These are phyloP conservation scores for Chaetophractus vellerosus DNA, from an alignment of 2,797 vertebrate genomes.

Conservation along the genomic window DNA sequence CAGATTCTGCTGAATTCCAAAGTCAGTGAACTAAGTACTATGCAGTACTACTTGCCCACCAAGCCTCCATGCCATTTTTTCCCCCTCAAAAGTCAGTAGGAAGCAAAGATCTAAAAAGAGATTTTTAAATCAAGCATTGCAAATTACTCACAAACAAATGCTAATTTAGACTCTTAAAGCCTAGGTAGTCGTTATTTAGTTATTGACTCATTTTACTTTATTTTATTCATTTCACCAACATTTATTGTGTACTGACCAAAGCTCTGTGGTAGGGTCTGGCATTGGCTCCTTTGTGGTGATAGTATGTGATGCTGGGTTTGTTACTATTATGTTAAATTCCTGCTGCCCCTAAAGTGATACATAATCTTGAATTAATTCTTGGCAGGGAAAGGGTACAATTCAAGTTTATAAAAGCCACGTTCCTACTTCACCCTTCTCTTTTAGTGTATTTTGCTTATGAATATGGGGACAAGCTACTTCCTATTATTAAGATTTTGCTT, in stretches of 20 bases:
- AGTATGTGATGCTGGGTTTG: background rate
- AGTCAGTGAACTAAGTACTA: background rate
- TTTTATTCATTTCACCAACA: background rate
- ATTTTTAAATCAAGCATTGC: background rate
- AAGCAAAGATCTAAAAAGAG: conserved; percentile 29
- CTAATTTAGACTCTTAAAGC: background rate
- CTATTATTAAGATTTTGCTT: background rate
- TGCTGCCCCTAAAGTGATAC: background rate
- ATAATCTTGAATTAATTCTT: conserved; percentile 26
- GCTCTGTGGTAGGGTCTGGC: background rate
- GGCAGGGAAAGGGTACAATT: background rate
- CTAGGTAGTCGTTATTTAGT: background rate
- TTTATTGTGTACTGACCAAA: background rate
- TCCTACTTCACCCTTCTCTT: background rate
- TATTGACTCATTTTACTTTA: background rate
- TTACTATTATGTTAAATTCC: background rate
- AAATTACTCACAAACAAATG: background rate
- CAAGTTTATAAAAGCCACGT: background rate
- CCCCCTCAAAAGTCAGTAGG: background rate
- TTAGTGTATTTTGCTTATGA: background rate
- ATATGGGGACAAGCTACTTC: background rate
- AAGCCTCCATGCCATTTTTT: background rate
- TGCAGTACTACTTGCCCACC: background rate
- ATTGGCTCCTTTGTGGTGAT: background rate
- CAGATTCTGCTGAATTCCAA: conserved; percentile 8